Evolutionary conservation across 1,140 invertebrate genomes (phyloP).

Genomic region (Heliothis virescens): DNA sequence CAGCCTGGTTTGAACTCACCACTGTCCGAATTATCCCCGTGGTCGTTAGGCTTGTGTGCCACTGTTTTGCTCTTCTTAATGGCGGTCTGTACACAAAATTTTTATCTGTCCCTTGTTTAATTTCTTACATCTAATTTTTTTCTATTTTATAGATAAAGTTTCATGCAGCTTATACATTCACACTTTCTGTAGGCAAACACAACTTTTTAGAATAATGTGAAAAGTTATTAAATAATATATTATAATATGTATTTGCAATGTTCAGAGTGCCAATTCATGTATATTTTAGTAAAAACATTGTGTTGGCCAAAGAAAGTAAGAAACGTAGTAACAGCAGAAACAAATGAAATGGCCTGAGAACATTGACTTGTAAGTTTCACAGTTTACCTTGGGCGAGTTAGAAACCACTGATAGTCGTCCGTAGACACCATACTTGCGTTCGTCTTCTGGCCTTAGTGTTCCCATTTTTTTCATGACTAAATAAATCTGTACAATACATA

Average conservation of each 20-base stretch:
- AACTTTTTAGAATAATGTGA: conserved; percentile 57
- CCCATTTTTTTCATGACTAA: conserved; percentile 87
- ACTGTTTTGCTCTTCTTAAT: conserved; percentile 60
- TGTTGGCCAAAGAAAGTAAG: conserved; percentile 54
- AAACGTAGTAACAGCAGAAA: not conserved
- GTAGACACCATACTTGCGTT: conserved; percentile 86
- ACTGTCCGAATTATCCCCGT: conserved; percentile 51
- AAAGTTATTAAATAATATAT: not conserved
- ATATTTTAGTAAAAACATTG: conserved; percentile 54
- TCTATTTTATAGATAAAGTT: conserved; percentile 59
- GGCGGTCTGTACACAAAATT: conserved; percentile 75
- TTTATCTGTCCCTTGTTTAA: conserved; percentile 64
- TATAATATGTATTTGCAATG: conserved; percentile 51
- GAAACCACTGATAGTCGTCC: conserved; percentile 76
- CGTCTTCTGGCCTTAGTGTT: conserved; percentile 85
- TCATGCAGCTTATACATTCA: conserved; percentile 62
- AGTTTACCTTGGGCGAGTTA: conserved; percentile 72
- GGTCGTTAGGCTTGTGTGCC: conserved; percentile 50
- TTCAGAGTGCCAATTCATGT: conserved; percentile 62
- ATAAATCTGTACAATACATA: conserved; percentile 81
- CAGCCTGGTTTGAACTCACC: conserved; percentile 53
- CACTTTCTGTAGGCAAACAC: conserved; percentile 72
- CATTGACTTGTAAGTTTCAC: conserved; percentile 16
- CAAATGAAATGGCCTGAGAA: conserved; percentile 57
- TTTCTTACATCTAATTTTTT: conserved; percentile 71